Conservation (phyloP, 2,888 invertebrate species). For the Coelinius sp. region DNA sequence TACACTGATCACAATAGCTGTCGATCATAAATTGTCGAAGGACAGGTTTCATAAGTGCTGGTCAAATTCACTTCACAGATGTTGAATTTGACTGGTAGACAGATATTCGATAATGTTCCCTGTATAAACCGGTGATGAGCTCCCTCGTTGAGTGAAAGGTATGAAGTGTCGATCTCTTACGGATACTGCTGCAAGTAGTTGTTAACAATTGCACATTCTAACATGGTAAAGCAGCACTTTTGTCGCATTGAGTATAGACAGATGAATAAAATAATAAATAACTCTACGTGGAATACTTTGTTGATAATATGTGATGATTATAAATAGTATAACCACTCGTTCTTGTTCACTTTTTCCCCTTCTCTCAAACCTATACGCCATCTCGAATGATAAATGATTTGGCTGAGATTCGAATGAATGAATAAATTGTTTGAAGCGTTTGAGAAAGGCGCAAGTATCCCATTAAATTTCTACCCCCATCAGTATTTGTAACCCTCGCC, state of each 20-base stretch:
- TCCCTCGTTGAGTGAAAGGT: conserved; percentile 10
- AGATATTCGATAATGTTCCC: not conserved
- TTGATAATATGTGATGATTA: not conserved
- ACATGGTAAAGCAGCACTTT: not conserved
- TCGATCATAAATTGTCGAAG: not conserved
- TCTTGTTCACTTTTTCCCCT: not conserved
- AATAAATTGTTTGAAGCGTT: not conserved
- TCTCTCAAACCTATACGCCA: not conserved
- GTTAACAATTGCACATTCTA: not conserved
- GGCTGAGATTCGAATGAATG: not conserved
- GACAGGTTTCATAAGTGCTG: not conserved
- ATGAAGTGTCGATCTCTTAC: conserved; percentile 23
- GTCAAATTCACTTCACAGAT: not conserved
- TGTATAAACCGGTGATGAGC: not conserved
- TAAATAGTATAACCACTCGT: not conserved
- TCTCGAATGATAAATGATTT: not conserved
- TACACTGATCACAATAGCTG: not conserved
- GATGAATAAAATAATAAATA: not conserved
- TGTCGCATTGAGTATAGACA: not conserved
- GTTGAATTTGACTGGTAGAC: not conserved
- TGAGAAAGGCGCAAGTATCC: not conserved
- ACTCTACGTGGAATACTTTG: not conserved
- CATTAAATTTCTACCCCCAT: conserved; percentile 6
- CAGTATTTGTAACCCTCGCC: conserved; percentile 63
- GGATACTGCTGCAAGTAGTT: conserved; percentile 12